phyloP scores from a whole-genome alignment of 1,140 invertebrate species.

The Eumaeus atala region DNA sequence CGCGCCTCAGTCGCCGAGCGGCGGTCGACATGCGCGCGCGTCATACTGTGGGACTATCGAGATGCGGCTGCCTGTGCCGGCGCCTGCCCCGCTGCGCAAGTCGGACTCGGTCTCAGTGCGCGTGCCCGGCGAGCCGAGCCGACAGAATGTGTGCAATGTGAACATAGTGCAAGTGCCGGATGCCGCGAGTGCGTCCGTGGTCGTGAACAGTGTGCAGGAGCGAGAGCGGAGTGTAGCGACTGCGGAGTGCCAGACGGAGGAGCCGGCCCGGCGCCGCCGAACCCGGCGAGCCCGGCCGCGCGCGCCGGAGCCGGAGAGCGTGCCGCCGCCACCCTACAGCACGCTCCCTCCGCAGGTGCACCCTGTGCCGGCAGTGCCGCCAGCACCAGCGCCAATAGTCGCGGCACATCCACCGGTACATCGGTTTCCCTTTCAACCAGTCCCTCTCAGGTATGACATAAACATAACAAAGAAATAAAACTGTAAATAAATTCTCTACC shows the following conservation, averaged over 20 bases:
- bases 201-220: conserved; percentile 64
- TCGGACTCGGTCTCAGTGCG: conserved; percentile 62
- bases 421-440: conserved; percentile 70
- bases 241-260: conserved; percentile 66
- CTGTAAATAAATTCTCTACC: background rate
- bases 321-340: conserved; percentile 69
- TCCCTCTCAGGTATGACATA: conserved; percentile 60
- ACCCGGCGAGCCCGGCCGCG: conserved; percentile 48
- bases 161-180: conserved; percentile 65
- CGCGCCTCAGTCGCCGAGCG: conserved; percentile 61
- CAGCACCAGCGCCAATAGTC: conserved; percentile 35
- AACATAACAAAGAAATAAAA: background rate
- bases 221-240: conserved; percentile 59
- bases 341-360: conserved; percentile 59
- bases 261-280: conserved; percentile 53
- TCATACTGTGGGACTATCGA: conserved; percentile 51
- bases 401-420: conserved; percentile 51
- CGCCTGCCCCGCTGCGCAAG: conserved; percentile 59
- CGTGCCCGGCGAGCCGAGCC: conserved; percentile 58
- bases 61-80: conserved; percentile 71
- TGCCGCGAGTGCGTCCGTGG: conserved; percentile 36
- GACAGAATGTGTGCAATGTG: conserved; percentile 57
- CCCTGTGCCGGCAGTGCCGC: conserved; percentile 33
- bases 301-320: conserved; percentile 47
- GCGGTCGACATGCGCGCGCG: conserved; percentile 68